A percentile compares a stretch with the other conserved stretches of the same genome.
Evolutionary conservation across 1,140 invertebrate genomes (phyloP).

Genomic region (Drosophila mojavensis): DNA sequence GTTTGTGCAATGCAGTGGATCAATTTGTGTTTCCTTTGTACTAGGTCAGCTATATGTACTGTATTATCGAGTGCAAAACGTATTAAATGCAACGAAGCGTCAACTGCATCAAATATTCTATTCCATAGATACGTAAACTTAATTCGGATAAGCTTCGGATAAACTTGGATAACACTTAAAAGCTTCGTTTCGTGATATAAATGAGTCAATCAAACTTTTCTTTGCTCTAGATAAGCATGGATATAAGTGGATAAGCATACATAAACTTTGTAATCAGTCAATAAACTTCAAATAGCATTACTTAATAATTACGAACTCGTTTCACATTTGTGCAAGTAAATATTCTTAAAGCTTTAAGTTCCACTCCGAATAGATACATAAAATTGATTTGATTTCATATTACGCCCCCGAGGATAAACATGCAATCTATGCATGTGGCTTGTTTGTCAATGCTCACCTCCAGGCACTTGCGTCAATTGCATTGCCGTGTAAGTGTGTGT

Average conservation of each 20-base stretch:
- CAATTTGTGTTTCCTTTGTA: not conserved
- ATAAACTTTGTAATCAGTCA: too few relatives aligned
- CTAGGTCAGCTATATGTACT: not conserved
- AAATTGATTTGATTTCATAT: slow-evolving; percentile 22
- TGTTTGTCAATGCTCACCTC: slow-evolving; percentile 32
- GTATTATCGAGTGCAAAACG: too few relatives aligned
- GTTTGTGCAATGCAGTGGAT: not conserved
- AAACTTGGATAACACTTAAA: not conserved
- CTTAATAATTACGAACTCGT: too few relatives aligned
- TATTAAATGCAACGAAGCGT: too few relatives aligned
- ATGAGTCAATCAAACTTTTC: not conserved
- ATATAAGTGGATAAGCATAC: not conserved
- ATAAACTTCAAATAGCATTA: too few relatives aligned
- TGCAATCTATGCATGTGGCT: slow-evolving; percentile 2
- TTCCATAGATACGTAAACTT: too few relatives aligned
- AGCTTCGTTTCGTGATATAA: not conserved
- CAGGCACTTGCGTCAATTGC: slow-evolving; percentile 2
- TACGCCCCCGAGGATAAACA: slow-evolving; percentile 2
- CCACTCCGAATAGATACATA: not conserved
- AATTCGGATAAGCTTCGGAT: not conserved
- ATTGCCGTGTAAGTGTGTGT: not conserved
- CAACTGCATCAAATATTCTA: too few relatives aligned
- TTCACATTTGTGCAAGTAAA: too few relatives aligned
- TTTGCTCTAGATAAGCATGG: not conserved
- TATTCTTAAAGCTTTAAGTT: not conserved